Conservation (phyloP, 2,888 invertebrate genomes). For the Crossocerus cetratus region DNA sequence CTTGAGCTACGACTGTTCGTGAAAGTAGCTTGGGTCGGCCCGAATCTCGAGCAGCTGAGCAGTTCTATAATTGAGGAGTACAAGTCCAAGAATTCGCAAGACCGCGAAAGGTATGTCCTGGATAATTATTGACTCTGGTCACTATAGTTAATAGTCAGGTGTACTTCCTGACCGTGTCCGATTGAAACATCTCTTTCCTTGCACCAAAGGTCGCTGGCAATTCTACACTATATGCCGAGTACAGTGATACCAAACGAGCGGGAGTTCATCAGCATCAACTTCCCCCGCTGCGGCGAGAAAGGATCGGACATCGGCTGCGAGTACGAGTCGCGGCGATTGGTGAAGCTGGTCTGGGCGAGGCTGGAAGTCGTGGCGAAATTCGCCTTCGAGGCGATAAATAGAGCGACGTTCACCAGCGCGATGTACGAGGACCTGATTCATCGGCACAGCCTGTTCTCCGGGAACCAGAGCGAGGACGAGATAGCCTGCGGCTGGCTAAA, state of each 20-base stretch:
- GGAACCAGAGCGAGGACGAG: slow-evolving; percentile 65
- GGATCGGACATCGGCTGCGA: slow-evolving; percentile 79
- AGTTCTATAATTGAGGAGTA: slow-evolving; percentile 73
- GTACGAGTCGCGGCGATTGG: slow-evolving; percentile 84
- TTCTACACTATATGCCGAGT: slow-evolving; percentile 85
- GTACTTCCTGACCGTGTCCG: too few species aligned
- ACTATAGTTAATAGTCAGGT: too few species aligned
- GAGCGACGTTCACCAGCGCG: slow-evolving; percentile 78
- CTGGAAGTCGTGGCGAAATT: slow-evolving; percentile 79
- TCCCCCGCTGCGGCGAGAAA: slow-evolving; percentile 80
- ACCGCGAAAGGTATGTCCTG: not conserved
- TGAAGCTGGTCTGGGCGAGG: slow-evolving; percentile 83
- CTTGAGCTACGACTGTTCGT: slow-evolving; percentile 80
- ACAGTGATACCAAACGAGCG: slow-evolving; percentile 79
- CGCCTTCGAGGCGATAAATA: slow-evolving; percentile 78
- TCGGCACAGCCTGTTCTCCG: slow-evolving; percentile 65
- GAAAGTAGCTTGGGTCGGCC: slow-evolving; percentile 85
- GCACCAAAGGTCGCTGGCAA: slow-evolving; percentile 77
- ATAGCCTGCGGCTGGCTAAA: slow-evolving; percentile 85
- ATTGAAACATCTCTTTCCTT: not conserved
- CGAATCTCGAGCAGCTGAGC: slow-evolving; percentile 77
- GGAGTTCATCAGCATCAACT: slow-evolving; percentile 79
- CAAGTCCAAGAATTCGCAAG: slow-evolving; percentile 27
- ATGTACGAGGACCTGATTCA: slow-evolving; percentile 79
- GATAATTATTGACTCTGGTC: too few species aligned